These are phyloP conservation scores for Poecile atricapillus DNA, from an alignment of 2,113 vertebrate genomes.

Conservation along the genomic window DNA sequence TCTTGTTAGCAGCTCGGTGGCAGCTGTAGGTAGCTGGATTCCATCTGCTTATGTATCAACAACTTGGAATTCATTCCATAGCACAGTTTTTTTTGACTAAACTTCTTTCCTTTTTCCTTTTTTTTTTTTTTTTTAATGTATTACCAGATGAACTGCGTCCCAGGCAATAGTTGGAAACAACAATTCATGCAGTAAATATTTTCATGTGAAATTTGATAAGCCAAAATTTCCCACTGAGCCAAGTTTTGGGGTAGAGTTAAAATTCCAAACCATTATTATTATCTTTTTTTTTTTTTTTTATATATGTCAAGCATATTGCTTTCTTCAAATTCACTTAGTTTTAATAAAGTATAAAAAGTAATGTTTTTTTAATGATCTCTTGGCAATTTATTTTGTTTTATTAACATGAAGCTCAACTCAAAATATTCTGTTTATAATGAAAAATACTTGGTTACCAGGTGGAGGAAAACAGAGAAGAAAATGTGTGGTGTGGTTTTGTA, in stretches of 20 bases:
- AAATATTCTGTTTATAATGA: neutral
- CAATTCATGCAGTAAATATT: neutral
- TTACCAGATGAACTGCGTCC: neutral
- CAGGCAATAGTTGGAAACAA: neutral
- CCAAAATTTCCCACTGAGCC: neutral
- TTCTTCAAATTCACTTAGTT: neutral
- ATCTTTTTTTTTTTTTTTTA: neutral
- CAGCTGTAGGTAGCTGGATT: neutral
- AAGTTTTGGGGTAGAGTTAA: neutral
- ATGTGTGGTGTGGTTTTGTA: neutral
- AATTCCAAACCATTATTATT: neutral
- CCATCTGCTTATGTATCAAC: neutral
- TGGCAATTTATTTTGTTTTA: neutral
- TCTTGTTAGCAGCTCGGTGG: neutral
- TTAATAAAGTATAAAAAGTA: neutral
- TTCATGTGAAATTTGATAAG: neutral
- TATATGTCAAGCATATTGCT: neutral
- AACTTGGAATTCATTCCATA: neutral
- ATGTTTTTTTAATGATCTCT: neutral
- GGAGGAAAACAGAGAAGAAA: neutral
- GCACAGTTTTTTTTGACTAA: neutral
- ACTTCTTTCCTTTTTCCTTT: neutral
- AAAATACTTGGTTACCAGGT: neutral
- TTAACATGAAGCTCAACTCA: neutral
- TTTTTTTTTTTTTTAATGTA: neutral